Evolutionary conservation across 2,113 vertebrate genomes (phyloP).

Genomic region (Cisticola juncidis): DNA sequence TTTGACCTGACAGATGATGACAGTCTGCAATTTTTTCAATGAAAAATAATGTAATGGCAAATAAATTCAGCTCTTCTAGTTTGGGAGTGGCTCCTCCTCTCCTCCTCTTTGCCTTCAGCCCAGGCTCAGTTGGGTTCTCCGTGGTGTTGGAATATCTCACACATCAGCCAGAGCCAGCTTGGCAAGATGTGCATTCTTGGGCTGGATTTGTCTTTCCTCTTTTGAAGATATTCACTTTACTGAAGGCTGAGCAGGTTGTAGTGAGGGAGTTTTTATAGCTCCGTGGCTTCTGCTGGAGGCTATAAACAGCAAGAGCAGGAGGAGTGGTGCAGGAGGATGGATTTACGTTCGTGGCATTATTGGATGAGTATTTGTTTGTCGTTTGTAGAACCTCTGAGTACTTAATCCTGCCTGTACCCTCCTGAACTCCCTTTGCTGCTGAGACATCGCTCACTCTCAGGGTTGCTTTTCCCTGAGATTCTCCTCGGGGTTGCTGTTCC

Average conservation of each 20-base stretch:
- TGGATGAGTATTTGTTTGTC: not conserved
- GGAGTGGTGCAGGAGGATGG: not conserved
- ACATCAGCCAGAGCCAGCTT: not conserved
- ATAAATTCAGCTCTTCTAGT: not conserved
- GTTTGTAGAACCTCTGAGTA: not conserved
- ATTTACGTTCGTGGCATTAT: not conserved
- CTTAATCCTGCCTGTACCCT: not conserved
- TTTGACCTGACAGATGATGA: not conserved
- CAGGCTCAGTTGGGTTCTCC: fast-evolving
- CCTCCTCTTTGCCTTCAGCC: not conserved
- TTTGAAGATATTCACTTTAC: not conserved
- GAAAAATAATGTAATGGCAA: not conserved
- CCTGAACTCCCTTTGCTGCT: not conserved
- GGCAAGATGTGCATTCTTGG: not conserved
- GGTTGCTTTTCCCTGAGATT: too few relatives aligned
- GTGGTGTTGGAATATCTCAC: not conserved
- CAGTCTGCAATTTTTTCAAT: not conserved
- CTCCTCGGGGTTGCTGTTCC: too few relatives aligned
- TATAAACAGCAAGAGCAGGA: not conserved
- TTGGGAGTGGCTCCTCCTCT: not conserved
- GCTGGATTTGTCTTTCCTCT: not conserved
- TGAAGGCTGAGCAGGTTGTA: slow-evolving; percentile 32
- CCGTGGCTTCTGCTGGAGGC: not conserved
- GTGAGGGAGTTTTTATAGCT: slow-evolving; percentile 4
- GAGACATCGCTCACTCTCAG: too few relatives aligned